Evolutionary conservation across 2,888 invertebrate genomes (phyloP).

Genomic region (Frankliniella intonsa): DNA sequence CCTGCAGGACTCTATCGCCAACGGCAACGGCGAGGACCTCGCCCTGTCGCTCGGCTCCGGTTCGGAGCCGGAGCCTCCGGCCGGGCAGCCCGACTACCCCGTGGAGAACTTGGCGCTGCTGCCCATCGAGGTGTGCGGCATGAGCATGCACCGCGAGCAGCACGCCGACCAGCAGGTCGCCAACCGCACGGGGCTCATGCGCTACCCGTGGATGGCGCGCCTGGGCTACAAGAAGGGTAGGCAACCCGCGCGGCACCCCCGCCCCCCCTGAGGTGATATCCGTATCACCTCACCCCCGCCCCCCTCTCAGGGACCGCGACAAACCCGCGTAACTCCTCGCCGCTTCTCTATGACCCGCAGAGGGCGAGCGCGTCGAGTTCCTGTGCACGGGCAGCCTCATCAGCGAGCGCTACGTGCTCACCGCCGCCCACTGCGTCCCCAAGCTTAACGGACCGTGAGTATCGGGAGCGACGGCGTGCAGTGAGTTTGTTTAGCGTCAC

Average conservation of each 20-base stretch:
- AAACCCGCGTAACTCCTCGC: not conserved
- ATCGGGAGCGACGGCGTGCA: not conserved
- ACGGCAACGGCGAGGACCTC: too few species aligned
- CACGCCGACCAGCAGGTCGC: not conserved
- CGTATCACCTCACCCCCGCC: too few species aligned
- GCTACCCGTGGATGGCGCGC: slow-evolving; percentile 7
- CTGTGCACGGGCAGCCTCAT: slow-evolving; percentile 8
- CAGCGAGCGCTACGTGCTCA: slow-evolving; percentile 17
- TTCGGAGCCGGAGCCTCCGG: not conserved
- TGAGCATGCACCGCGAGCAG: not conserved
- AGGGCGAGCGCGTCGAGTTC: not conserved
- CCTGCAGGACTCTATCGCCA: too few species aligned
- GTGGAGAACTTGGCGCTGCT: not conserved
- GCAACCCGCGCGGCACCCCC: too few species aligned
- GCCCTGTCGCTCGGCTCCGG: too few species aligned
- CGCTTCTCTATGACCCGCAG: not conserved
- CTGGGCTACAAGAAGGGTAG: not conserved
- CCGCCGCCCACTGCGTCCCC: not conserved
- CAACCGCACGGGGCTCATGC: slow-evolving; percentile 17
- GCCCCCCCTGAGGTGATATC: too few species aligned
- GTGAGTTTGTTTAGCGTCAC: not conserved
- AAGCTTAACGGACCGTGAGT: not conserved
- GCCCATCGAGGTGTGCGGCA: not conserved
- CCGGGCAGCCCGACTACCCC: not conserved
- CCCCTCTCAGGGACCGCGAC: too few species aligned